Base-by-base conservation (phyloP, 1,140 invertebrate genomes). In the Tetramorium simillimum region DNA sequence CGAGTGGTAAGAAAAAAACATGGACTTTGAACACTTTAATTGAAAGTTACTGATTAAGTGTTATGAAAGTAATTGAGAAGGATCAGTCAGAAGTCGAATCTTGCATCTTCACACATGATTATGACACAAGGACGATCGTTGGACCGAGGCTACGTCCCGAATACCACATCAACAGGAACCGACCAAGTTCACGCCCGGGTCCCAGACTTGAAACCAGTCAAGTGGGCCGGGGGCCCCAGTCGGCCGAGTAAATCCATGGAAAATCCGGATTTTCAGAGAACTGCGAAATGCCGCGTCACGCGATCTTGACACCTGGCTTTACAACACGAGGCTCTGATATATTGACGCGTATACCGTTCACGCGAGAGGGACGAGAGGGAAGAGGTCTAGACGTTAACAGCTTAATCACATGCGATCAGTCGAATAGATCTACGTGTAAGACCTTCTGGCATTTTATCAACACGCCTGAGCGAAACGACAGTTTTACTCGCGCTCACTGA, bases 141-240 rank as follows among this genome's bases (percentile, higher is more conserved):
- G 40, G 16, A 37, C 58, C 37, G 65, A 73, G 46, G 21, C 49
- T 12, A 33, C 16, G 76, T 65, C 24, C 24, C 76, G 33, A 51
- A 80, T 86, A 58, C n/a, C 10, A 33, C 10, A 33, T 5, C 67
- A 16, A 16, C 6, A 10, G 51, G 58, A 56, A 28, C 18, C 14
- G n/a, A 73, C 24, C 60, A 46, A 80, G 73, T 58, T 73, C 21
- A 37, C 12, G n/a, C 46, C 40, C 60, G 33, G 51, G 69, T 65
- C 14, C 33, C n/a, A 21, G 56, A 21, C 60, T 63, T 40, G 43
- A 76, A 87, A 87, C 86, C 69, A 60, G 86, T 87, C 80, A 0
- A 21, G 40, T 51, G 60, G 12, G 49, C 12, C 5, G 28, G 28
- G 60, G 12, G 49, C 12, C 14, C 16, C 28, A 69, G 69, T 70